Evolutionary conservation across 2,888 invertebrate species (phyloP).

Genomic region (Drosophila colorata): DNA sequence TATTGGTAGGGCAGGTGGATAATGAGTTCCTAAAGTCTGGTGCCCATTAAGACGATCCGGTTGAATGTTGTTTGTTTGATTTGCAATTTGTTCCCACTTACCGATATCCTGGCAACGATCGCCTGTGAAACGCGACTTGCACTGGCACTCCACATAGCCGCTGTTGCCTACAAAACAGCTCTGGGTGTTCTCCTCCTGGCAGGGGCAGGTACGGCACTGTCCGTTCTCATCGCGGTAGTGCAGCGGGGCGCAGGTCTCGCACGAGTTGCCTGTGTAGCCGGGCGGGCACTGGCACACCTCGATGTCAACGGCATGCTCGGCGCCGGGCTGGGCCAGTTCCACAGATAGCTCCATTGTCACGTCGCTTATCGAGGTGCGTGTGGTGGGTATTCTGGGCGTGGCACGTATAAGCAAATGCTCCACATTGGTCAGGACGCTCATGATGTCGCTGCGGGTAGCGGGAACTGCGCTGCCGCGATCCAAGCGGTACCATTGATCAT

Average conservation of each 20-base stretch:
- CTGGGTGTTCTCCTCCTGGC: conserved; percentile 85
- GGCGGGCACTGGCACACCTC: conserved; percentile 94
- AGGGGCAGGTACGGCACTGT: conserved; percentile 89
- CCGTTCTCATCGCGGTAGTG: conserved; percentile 89
- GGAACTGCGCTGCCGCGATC: conserved; percentile 86
- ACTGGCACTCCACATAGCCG: conserved; percentile 89
- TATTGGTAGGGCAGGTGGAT: neutral
- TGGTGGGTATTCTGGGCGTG: conserved; percentile 87
- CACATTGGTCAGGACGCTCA: conserved; percentile 93
- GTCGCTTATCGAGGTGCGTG: conserved; percentile 89
- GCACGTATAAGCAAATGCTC: conserved; percentile 94
- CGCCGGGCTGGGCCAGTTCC: conserved; percentile 86
- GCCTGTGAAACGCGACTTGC: conserved; percentile 90
- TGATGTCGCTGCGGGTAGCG: conserved; percentile 92
- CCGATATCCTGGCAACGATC: conserved; percentile 87
- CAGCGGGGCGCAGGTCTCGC: conserved; percentile 90
- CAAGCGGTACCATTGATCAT: conserved; percentile 89
- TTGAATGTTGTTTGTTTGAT: neutral
- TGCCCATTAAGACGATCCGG: conserved; percentile 8
- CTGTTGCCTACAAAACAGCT: conserved; percentile 87
- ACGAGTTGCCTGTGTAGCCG: conserved; percentile 93
- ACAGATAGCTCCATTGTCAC: conserved; percentile 93
- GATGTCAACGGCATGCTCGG: conserved; percentile 90
- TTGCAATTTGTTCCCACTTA: conserved; percentile 80
- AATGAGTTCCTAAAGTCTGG: neutral